Evolutionary conservation across 2,888 invertebrate species (phyloP).

Genomic region (Pachydiplax longipennis): DNA sequence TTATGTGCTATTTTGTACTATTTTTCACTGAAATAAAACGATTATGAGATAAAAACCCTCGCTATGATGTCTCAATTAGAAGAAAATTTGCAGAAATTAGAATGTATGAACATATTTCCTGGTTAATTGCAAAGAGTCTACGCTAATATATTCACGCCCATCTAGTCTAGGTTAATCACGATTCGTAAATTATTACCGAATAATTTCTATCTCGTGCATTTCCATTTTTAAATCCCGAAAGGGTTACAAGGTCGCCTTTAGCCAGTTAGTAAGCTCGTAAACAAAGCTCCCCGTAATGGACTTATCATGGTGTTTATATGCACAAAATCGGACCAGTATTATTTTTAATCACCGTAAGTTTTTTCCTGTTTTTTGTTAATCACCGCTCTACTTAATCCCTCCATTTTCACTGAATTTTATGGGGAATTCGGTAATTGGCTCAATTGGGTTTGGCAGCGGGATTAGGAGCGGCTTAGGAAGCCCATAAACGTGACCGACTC

Average conservation of each 20-base stretch:
- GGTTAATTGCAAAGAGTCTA: too few relatives aligned
- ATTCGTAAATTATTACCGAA: background rate
- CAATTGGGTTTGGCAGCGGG: conserved; percentile 19
- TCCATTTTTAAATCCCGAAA: background rate
- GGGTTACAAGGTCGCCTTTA: background rate
- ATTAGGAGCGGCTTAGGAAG: conserved; percentile 34
- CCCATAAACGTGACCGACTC: background rate
- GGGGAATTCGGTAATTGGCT: conserved; percentile 31
- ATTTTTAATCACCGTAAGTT: background rate
- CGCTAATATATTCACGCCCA: too few relatives aligned
- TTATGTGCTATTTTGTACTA: too few relatives aligned
- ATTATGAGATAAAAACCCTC: too few relatives aligned
- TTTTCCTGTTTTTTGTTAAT: background rate
- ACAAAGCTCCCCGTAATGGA: background rate
- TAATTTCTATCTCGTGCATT: background rate
- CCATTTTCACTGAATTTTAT: background rate
- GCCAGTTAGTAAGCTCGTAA: background rate
- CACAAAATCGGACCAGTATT: background rate
- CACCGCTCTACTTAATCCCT: background rate
- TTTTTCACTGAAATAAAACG: too few relatives aligned
- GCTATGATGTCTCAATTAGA: too few relatives aligned
- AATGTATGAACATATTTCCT: too few relatives aligned
- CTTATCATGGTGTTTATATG: background rate
- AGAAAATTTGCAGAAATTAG: too few relatives aligned
- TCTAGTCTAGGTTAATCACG: background rate